Conservation (phyloP, 2,113 vertebrate species). For the Cinclus mexicanus region DNA sequence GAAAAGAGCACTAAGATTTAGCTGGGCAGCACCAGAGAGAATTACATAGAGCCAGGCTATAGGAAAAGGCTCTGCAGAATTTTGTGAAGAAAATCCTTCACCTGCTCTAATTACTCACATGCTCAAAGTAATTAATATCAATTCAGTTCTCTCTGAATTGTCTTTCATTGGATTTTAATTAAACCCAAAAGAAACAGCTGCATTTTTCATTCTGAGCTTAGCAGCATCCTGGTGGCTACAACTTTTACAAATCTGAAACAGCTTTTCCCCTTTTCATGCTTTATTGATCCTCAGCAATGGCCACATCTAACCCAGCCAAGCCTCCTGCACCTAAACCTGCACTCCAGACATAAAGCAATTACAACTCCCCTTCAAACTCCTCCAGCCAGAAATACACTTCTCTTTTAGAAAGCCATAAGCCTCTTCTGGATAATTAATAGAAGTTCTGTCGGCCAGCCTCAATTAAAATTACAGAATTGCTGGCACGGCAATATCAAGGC, state of each 20-base stretch:
- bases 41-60: rapidly evolving
- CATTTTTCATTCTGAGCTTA: background rate
- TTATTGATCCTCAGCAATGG: background rate
- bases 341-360: background rate
- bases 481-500: background rate
- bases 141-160: background rate
- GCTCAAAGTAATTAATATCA: background rate
- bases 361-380: background rate
- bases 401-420: background rate
- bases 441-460: background rate
- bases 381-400: background rate
- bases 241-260: background rate
- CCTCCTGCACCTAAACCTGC: background rate
- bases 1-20: background rate
- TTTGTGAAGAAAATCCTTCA: background rate
- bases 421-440: conserved; percentile 19
- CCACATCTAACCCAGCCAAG: background rate
- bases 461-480: background rate
- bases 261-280: background rate
- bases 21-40: background rate
- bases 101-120: background rate
- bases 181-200: background rate
- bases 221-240: background rate
- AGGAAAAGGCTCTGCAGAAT: background rate
- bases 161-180: background rate